Conservation (phyloP, 92 coral and sea anemone genomes). For the Porites rus region DNA sequence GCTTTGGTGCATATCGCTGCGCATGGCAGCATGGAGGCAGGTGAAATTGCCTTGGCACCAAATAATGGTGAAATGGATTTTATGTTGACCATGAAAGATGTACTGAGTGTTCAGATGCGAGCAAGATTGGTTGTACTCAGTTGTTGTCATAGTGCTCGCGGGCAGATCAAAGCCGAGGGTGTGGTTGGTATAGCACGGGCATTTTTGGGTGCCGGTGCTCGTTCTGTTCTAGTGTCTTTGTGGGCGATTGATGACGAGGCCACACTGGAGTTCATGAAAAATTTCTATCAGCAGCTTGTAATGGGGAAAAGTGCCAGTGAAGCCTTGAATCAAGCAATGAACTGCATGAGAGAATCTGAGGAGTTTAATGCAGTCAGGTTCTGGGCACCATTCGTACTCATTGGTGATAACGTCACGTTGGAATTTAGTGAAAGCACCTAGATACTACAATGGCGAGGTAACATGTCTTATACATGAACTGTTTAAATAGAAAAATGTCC, state of each 20-base stretch:
- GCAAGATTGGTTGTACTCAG: slow-evolving; percentile 36
- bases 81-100: slow-evolving; percentile 28
- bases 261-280: slow-evolving; percentile 29
- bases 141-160: slow-evolving; percentile 40
- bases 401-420: slow-evolving; percentile 38
- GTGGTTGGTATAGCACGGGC: slow-evolving; percentile 46
- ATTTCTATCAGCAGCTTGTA: slow-evolving; percentile 3
- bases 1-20: slow-evolving; percentile 38
- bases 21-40: slow-evolving; percentile 23
- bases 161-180: slow-evolving; percentile 37
- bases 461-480: too few species aligned
- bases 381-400: slow-evolving; percentile 43
- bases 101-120: slow-evolving; percentile 22
- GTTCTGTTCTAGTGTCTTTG: slow-evolving; percentile 34
- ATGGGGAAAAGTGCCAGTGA: slow-evolving; percentile 30
- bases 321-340: slow-evolving; percentile 26
- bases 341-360: slow-evolving; percentile 19
- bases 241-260: slow-evolving; percentile 46
- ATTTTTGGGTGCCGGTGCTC: slow-evolving; percentile 44
- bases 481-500: too few species aligned
- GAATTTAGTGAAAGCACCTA: not conserved
- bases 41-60: slow-evolving; percentile 31
- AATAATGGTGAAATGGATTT: not conserved
- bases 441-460: too few species aligned
- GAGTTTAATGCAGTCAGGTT: not conserved